Evolutionary conservation across 2,888 invertebrate genomes (phyloP).

Genomic region (Drosophila robusta): DNA sequence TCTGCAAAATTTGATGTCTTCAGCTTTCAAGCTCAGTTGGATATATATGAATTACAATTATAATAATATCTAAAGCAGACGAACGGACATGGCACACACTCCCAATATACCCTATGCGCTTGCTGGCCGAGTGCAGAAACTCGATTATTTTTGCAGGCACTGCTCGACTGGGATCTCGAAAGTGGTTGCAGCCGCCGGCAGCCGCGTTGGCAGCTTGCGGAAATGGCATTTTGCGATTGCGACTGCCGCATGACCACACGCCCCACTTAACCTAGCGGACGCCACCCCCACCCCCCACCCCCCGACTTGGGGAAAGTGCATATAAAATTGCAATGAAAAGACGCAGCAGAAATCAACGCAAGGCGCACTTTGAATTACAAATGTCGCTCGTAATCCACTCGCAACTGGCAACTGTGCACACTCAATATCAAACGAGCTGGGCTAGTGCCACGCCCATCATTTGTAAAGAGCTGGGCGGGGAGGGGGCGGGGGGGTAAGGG

Average conservation of each 20-base stretch:
- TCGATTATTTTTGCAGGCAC: slow-evolving; percentile 63
- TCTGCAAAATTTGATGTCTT: no score
- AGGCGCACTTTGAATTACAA: slow-evolving; percentile 75
- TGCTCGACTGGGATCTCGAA: slow-evolving; percentile 40
- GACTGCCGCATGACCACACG: slow-evolving; percentile 63
- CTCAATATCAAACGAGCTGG: slow-evolving; percentile 32
- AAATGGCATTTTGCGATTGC: slow-evolving; percentile 71
- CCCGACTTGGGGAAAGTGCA: slow-evolving; percentile 23
- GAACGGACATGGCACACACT: no score
- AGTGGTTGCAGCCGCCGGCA: slow-evolving; percentile 25
- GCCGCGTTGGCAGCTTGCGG: slow-evolving; percentile 53
- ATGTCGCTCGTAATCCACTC: slow-evolving; percentile 56
- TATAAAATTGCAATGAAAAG: slow-evolving; percentile 38
- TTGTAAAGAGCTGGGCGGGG: slow-evolving; percentile 20
- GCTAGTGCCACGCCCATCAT: slow-evolving; percentile 35
- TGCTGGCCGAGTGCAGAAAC: slow-evolving; percentile 19
- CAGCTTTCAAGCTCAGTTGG: no score
- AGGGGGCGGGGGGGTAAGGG: no score
- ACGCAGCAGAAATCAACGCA: slow-evolving; percentile 68
- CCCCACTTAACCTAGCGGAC: slow-evolving; percentile 10
- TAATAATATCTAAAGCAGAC: no score
- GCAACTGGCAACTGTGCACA: slow-evolving; percentile 17
- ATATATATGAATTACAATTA: no score
- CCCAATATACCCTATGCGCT: no score
- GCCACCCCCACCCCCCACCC: background rate